These are phyloP conservation scores for Neoscelio sp. DNA, from an alignment of 2,888 invertebrate genomes.

Conservation along the genomic window DNA sequence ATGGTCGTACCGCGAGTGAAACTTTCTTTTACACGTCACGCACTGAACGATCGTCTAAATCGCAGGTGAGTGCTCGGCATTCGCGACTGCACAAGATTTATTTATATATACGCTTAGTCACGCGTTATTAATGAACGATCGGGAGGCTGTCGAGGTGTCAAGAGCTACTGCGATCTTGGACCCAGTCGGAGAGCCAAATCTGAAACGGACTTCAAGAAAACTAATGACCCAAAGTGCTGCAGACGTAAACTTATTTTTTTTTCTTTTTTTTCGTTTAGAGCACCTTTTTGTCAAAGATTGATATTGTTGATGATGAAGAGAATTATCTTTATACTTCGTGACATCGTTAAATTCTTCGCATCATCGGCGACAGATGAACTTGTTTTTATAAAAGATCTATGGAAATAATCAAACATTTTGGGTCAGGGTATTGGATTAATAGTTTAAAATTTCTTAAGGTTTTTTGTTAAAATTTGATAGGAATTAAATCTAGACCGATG, in stretches of 20 bases:
- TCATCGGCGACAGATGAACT: background rate
- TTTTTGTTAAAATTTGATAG: conserved; percentile 18
- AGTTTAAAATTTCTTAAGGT: too few relatives aligned
- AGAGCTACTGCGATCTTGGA: conserved; percentile 58
- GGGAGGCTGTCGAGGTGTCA: conserved; percentile 51
- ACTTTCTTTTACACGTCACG: conserved; percentile 79
- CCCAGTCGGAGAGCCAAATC: background rate
- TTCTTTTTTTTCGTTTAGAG: background rate
- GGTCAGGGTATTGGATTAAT: too few relatives aligned
- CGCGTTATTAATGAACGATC: conserved; percentile 77
- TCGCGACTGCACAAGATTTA: conserved; percentile 75
- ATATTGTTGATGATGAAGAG: conserved; percentile 3
- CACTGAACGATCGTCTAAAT: conserved; percentile 80
- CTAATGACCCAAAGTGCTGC: conserved; percentile 43
- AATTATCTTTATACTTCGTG: conserved; percentile 29
- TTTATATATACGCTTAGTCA: conserved; percentile 80
- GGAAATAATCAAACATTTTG: too few relatives aligned
- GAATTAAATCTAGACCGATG: too few relatives aligned
- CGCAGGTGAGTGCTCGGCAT: conserved; percentile 78
- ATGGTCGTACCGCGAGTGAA: conserved; percentile 33
- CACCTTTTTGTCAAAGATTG: conserved; percentile 27
- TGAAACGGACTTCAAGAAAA: conserved; percentile 43
- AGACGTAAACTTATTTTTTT: conserved; percentile 2
- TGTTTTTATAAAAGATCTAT: too few relatives aligned
- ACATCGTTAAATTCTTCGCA: conserved; percentile 5